Base-by-base conservation (phyloP, 2,113 vertebrate genomes). In the Ardeotis arabs region DNA sequence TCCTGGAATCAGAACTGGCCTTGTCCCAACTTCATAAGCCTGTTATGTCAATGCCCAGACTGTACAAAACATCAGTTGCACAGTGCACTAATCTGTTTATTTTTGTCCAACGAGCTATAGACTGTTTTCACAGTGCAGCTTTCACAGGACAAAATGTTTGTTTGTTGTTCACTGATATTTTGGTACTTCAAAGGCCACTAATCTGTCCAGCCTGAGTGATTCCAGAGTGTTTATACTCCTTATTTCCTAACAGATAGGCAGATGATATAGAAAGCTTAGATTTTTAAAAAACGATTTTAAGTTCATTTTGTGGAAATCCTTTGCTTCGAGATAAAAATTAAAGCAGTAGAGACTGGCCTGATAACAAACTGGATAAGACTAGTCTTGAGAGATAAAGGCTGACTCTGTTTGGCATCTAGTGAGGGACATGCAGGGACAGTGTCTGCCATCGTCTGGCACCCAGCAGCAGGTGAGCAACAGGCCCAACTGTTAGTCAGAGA, bases 51-150 rank as follows among this genome's bases (percentile, higher is more conserved):
- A 92, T 97, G 96, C 50, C 80, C 78, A 97, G 95, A 73, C 86
- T 93, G 35, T 35, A 97, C 68, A 90, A 94, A 87, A 64, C 52
- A 88, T 91, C 89, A 78, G 68, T 94, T 95, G 83, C 96, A 95
- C 95, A 90, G 83, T 89, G 66, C 77, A 95, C 81, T 97, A 95
- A 98, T 98, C 92, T 93, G 70, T 96, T 97, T 96, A 97, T 98
- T 98, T 98, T 98, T 97, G 96, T 63, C 88, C 76, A 88, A 12
- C 21, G 63, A 87, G 47, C 19, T 81, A 53, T 81, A 55, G 76
- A 90, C 28, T 83, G 44, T 85, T 94, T 97, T 96, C 84, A 84
- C 62, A 82, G 64, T 64, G 59, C 39, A 78, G 39, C 31, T 97
- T 97, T 96, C 55, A 86, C 49, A 60, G 67, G n/a, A 75, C 76